Base-by-base conservation (phyloP, 37 sponge, comb jelly and placozoan genomes). In the Halisarca cf. caerulea region DNA sequence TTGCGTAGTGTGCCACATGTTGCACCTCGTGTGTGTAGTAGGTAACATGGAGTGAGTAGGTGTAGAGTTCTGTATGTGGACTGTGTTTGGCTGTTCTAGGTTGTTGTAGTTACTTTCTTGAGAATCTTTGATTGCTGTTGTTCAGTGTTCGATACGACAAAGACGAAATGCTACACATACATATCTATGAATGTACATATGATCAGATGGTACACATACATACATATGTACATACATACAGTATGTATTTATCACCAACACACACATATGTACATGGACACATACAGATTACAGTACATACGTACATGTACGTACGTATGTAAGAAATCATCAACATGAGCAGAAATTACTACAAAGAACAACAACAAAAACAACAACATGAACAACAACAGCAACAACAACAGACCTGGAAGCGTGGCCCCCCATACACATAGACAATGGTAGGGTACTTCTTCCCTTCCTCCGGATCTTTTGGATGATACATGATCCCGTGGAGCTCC, bases 381-480 rank as follows among this genome's bases (percentile, higher is more conserved):
- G 6, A 62, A 23, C 41, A 20, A 71, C 72, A 32, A 58, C 57
- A 24, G 20, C 35, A 35, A 33, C n/a, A 51, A 17, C 14, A 17
- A 69, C 71, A 34, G 35, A 89, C 93, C 87, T 92, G 95, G 28
- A 94, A 35, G 32, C 60, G 68, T 30, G 95, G 95, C 1, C 95
- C 95, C 7, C 95, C 95, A 80, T 94, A 94, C 23, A 91, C 88
- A 55, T 91, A 91, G 21, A 91, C 84, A 32, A 94, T 43, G n/a
- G 92, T 89, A 0, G 92, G 95, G 47, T 89, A 86, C 66, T 89
- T 88, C 37, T 57, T 41, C 27, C 92, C 92, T 45, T 17, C 44
- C 45, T 60, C 55, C 3, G 80, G 28, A 1, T 43, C 71, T 20
- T 27, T 28, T 7, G 92, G 89, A 17, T 66, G 80, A 44, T 82